A percentile compares a stretch with the other conserved stretches of the same genome.
Evolutionary conservation across 2,113 vertebrate species (phyloP).

Genomic region (Oreochromis aureus): DNA sequence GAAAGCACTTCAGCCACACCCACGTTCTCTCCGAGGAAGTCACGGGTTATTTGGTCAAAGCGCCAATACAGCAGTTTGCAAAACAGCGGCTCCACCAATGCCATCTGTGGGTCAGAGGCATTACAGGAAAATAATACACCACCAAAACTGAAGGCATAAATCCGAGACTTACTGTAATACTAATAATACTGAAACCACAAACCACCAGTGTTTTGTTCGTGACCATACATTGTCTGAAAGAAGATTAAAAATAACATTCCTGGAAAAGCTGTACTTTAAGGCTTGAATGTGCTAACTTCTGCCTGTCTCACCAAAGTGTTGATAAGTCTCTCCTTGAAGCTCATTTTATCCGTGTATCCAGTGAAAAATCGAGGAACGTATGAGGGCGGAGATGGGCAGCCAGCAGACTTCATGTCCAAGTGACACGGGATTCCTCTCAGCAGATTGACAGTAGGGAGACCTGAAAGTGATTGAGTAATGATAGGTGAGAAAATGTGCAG

Average conservation of each 20-base stretch:
- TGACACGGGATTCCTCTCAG: conserved; percentile 62
- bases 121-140: not conserved
- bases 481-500: not conserved
- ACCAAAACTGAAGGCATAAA: not conserved
- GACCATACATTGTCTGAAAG: too few relatives aligned
- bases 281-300: not conserved
- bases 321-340: conserved; percentile 69
- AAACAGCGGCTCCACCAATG: conserved; percentile 57
- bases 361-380: conserved; percentile 75
- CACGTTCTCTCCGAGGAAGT: too few relatives aligned
- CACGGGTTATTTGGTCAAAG: too few relatives aligned
- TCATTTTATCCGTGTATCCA: conserved; percentile 75
- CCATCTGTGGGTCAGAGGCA: conserved; percentile 29
- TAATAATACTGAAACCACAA: too few relatives aligned
- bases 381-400: conserved; percentile 69
- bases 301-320: conserved; percentile 63
- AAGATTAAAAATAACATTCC: too few relatives aligned
- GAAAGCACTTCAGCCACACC: too few relatives aligned
- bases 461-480: not conserved
- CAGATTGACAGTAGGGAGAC: conserved; percentile 58
- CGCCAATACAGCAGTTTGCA: too few relatives aligned
- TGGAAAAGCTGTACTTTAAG: too few relatives aligned
- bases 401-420: conserved; percentile 55
- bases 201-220: too few relatives aligned
- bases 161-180: too few relatives aligned